phyloP scores from a whole-genome alignment of 2,888 invertebrate species.

The Standfussiana lucernea region DNA sequence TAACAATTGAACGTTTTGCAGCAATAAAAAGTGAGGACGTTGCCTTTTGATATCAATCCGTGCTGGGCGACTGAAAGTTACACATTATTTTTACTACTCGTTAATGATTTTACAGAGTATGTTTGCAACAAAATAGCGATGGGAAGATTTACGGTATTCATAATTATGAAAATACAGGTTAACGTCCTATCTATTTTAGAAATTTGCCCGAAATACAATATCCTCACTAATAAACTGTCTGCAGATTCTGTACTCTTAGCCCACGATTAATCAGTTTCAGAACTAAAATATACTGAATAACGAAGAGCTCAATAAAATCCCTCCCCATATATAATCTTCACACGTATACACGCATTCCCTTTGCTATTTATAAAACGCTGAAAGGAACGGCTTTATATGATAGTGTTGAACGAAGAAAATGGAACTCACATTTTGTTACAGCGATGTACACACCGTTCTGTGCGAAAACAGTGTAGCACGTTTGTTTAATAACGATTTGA shows the following conservation, averaged over 20 bases:
- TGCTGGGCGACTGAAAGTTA: neutral
- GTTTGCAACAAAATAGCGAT: neutral
- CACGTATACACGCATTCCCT: conserved; percentile 78
- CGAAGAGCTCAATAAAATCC: conserved; percentile 80
- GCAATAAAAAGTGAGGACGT: too few relatives aligned
- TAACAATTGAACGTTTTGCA: too few relatives aligned
- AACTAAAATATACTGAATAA: conserved; percentile 72
- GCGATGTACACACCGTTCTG: conserved; percentile 2
- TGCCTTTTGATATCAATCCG: too few relatives aligned
- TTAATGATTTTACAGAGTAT: neutral
- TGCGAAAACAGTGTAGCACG: neutral
- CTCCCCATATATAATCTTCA: conserved; percentile 76
- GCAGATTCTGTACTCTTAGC: conserved; percentile 64
- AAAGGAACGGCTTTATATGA: conserved; percentile 81
- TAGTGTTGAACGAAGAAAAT: conserved; percentile 82
- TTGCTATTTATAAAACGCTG: conserved; percentile 84
- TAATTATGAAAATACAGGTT: conserved; percentile 21
- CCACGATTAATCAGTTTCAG: conserved; percentile 77
- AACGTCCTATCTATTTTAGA: conserved; percentile 31
- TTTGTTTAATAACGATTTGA: conserved; percentile 15
- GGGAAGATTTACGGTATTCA: neutral
- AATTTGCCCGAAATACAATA: conserved; percentile 25
- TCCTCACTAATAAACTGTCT: conserved; percentile 33
- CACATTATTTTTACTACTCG: neutral
- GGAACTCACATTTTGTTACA: conserved; percentile 63